phyloP scores from a whole-genome alignment of 1,140 invertebrate species.

The Diorhabda carinulata region DNA sequence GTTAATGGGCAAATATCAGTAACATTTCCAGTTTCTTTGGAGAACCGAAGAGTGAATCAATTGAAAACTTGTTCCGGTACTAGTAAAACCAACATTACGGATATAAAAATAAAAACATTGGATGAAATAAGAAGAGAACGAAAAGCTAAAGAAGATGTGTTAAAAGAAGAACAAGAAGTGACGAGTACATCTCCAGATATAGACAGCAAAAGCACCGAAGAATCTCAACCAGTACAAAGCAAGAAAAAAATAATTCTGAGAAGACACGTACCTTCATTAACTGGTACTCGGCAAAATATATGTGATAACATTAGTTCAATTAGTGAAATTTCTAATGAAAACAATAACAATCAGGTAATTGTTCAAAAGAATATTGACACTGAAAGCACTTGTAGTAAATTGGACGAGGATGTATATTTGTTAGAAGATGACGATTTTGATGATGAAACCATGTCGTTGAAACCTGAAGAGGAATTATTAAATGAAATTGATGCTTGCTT shows the following conservation, averaged over 20 bases:
- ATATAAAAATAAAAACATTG: slow-evolving; percentile 46
- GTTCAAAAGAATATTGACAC: not conserved
- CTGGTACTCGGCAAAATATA: not conserved
- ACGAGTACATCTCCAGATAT: slow-evolving; percentile 36
- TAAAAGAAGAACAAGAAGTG: slow-evolving; percentile 30
- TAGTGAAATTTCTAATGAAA: not conserved
- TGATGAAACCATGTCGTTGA: slow-evolving; percentile 33
- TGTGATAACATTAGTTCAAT: not conserved
- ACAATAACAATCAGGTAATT: not conserved
- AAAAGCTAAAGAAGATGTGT: slow-evolving; percentile 8
- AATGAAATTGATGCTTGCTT: slow-evolving; percentile 39
- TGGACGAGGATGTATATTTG: slow-evolving; percentile 38
- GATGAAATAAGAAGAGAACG: slow-evolving; percentile 43
- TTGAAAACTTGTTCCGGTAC: not conserved
- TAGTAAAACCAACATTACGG: slow-evolving; percentile 19
- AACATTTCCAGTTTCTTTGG: too few relatives aligned
- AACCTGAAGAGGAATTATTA: slow-evolving; percentile 42
- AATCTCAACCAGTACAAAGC: slow-evolving; percentile 16
- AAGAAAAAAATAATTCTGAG: slow-evolving; percentile 8
- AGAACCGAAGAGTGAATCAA: not conserved
- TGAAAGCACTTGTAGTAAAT: slow-evolving; percentile 22
- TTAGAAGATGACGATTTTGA: slow-evolving; percentile 40
- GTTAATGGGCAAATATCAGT: too few relatives aligned
- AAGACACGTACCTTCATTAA: not conserved
- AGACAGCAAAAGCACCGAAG: slow-evolving; percentile 18